phyloP scores from a whole-genome alignment of 2,113 vertebrate genomes.

The Rhizomys pruinosus region DNA sequence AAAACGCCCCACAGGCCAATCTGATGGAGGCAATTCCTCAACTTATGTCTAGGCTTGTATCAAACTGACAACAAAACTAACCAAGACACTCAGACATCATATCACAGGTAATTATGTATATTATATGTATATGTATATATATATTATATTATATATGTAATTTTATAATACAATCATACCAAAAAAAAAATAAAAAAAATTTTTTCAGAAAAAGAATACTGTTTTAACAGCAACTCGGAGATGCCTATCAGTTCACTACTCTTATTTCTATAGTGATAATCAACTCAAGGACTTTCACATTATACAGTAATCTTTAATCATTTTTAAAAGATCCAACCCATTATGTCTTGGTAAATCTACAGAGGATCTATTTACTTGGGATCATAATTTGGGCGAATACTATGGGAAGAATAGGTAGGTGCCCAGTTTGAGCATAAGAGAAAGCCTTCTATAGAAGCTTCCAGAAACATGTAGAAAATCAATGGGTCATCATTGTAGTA shows the following conservation, averaged over 20 bases:
- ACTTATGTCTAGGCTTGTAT: no score
- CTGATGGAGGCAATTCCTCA: no score
- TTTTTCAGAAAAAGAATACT: neutral
- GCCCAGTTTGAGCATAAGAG: slow-evolving; percentile 32
- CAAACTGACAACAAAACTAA: no score
- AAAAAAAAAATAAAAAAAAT: no score
- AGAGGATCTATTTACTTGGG: neutral
- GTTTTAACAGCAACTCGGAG: neutral
- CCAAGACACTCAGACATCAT: no score
- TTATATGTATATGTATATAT: no score
- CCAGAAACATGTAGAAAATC: slow-evolving; percentile 10
- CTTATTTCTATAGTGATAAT: neutral
- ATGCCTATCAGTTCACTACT: neutral
- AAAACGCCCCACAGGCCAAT: no score
- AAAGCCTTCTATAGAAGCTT: slow-evolving; percentile 12
- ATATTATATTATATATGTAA: no score
- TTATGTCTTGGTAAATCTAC: slow-evolving; percentile 1
- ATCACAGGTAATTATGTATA: neutral
- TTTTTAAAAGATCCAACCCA: neutral
- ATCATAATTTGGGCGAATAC: slow-evolving; percentile 44
- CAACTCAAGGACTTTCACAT: neutral
- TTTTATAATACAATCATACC: no score
- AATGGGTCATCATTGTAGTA: neutral
- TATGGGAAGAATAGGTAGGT: slow-evolving; percentile 21
- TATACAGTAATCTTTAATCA: neutral